Conservation (phyloP, 2,888 invertebrate species). For the Netelia fuscicornis region DNA sequence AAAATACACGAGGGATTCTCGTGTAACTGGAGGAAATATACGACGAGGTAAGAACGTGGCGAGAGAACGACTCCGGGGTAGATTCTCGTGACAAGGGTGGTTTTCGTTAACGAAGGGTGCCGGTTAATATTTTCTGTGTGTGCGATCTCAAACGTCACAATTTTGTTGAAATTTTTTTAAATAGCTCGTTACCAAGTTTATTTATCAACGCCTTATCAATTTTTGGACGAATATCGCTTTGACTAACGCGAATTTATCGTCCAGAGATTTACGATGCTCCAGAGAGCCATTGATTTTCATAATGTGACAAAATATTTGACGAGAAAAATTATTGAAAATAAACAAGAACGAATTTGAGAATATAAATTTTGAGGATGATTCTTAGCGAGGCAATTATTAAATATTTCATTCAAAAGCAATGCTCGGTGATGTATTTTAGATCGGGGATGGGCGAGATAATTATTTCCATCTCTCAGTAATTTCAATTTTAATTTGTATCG, state of each 20-base stretch:
- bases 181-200: not conserved
- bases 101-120: not conserved
- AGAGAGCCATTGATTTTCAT: conserved; percentile 49
- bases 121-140: not conserved
- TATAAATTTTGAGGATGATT: not conserved
- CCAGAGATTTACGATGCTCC: not conserved
- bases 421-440: not conserved
- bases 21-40: conserved; percentile 23
- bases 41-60: conserved; percentile 60
- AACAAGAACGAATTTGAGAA: not conserved
- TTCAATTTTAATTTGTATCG: not conserved
- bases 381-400: not conserved
- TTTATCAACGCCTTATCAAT: not conserved
- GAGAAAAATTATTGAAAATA: not conserved
- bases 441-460: conserved; percentile 18
- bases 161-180: not conserved
- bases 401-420: not conserved
- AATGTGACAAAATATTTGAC: not conserved
- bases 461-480: not conserved
- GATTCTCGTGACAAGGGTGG: not conserved
- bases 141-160: not conserved
- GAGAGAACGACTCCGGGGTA: not conserved
- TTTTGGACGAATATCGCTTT: not conserved
- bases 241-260: not conserved
- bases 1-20: conserved; percentile 22